Evolutionary conservation across 2,113 vertebrate genomes (phyloP), one percentile per base, ranked within the genome.

Genomic region (Rynchops niger): DNA sequence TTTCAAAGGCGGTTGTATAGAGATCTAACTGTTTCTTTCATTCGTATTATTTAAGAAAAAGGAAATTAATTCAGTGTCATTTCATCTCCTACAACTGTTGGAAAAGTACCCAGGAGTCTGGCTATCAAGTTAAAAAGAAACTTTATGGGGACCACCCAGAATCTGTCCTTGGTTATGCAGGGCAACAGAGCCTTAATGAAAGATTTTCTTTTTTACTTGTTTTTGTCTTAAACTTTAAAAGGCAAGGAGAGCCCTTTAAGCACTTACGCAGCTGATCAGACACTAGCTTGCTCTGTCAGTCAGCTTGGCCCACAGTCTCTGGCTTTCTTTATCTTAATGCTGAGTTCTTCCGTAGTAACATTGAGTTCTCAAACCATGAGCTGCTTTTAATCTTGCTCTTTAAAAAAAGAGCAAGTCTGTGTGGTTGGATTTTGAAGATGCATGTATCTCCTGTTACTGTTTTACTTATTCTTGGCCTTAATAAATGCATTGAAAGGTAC

Each of bases 91-190:
- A 27, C 59, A 91, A 93, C 59, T 89, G 62, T 71, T 80, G 78
- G 84, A 94, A 82, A 94, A 91, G 16, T 43, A 89, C 17, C 26
- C 72, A 36, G 21, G 49, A 85, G 66, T 52, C 55, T 45, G 42
- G 77, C 86, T 93, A 87, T 88, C 86, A 85, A 85, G 83, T 93
- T 95, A 94, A 96, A 95, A 96, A 89, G 91, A 82, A 92, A 85
- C 12, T 89, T 86, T 29, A 72, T 22, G 17, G 18, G 9, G 94
- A 95, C 95, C 83, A 95, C 96, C 92, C 95, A 95, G 91, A 79
- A 95, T 72, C 56, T 76, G 30, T 94, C 61, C 52, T 65, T 92
- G 23, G 77, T 92, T 83, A 91, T 95, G 50, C 70, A 72, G 78
- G 49, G 74, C 29, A 96, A 93, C 15, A 82, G 66, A 70, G 26